Base-by-base conservation (phyloP, 2,113 vertebrate genomes). In the Pachypanchax playfairii region DNA sequence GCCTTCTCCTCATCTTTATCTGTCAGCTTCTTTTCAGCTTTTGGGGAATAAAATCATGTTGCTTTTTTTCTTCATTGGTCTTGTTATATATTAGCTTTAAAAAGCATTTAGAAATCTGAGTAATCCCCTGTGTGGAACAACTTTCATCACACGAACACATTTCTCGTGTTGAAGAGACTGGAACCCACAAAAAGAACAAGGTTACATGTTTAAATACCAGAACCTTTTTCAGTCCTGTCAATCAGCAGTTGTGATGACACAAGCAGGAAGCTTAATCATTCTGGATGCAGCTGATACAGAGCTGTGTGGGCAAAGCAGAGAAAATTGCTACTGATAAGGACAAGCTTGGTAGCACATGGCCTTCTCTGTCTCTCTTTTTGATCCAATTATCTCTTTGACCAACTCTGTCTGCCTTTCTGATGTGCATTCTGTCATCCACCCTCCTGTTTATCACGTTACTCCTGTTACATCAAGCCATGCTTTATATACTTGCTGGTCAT, bases 141-240 rank as follows among this genome's bases (percentile, higher is more conserved):
- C 25, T 33, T 33, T 5, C 38, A 41, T 42, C 49, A 57, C 58
- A 43, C 54, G 54, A 44, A 61, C 58, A 48, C 31, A 60, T 50
- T 36, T 70, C 51, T 72, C 65, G 33, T 65, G 58, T 72, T 86
- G 73, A 67, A 79, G 62, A 83, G 79, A 68, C 49, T 65, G 58
- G 73, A 71, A 79, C 48, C 47, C 38, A 55, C 55, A 66, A 63
- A 77, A 73, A 77, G 60, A 85, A 83, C 31, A 20, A 82, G 82
- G 79, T 73, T 65, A 63, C 62, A 41, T 44, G 70, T 87, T 90
- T 83, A 70, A 89, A 89, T 86, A 87, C 81, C 80, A 84, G 64
- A 85, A 84, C 86, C 81, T 85, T 88, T 89, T 67, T 48, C 77
- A 49, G 67, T 54, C 53, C 83, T 70, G 88, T 88, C 86, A 85